Percentiles rank a stretch among this genome's conserved stretches.
phyloP scores from a whole-genome alignment of 2,113 vertebrate genomes.

The Oncorhynchus clarkii region DNA sequence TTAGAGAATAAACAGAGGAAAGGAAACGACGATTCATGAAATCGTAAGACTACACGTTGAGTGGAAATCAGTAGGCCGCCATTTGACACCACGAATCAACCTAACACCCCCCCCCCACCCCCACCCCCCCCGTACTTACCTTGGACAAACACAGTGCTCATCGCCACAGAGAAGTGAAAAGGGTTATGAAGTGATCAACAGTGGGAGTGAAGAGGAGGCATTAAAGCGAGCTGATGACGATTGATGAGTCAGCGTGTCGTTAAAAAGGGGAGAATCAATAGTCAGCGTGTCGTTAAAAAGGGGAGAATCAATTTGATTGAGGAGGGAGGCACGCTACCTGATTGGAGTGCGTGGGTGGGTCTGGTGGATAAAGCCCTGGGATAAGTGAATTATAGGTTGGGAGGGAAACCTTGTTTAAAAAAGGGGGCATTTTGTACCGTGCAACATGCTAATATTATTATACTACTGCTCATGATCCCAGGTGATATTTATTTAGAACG shows the following conservation, averaged over 20 bases:
- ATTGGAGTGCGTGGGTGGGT: not conserved
- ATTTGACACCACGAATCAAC: not conserved
- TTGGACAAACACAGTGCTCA: conserved; percentile 36
- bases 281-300: conserved; percentile 21
- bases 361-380: not conserved
- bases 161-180: conserved; percentile 35
- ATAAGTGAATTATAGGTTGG: conserved; percentile 4
- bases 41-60: not conserved
- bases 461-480: no score
- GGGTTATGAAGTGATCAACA: conserved; percentile 35
- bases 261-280: no score
- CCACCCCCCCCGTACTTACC: conserved; percentile 4
- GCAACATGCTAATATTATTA: not conserved
- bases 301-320: not conserved
- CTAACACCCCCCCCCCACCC: not conserved
- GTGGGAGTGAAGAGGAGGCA: conserved; percentile 27
- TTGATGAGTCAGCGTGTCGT: conserved; percentile 15
- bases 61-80: not conserved
- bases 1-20: not conserved
- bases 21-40: not conserved
- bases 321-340: not conserved
- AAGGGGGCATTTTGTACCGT: conserved; percentile 24
- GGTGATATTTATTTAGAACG: no score
- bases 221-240: conserved; percentile 11
- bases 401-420: conserved; percentile 35